These are phyloP conservation scores for Montipora efflorescens DNA, from an alignment of 64 coral and sea anemone species.

Conservation along the genomic window DNA sequence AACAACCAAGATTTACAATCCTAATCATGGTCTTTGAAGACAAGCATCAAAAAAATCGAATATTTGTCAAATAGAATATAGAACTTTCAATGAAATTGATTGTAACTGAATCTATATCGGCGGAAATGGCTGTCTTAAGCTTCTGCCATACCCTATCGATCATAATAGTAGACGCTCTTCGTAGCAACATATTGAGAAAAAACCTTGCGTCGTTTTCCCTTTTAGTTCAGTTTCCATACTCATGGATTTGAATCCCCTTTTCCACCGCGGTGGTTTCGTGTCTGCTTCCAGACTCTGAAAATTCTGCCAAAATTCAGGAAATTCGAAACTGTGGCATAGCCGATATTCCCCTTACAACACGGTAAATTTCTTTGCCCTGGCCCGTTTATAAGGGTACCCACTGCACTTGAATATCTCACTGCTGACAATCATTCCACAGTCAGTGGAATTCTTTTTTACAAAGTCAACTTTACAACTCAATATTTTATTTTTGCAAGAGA, in stretches of 20 bases:
- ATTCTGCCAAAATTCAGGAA: not conserved
- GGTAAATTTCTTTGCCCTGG: not conserved
- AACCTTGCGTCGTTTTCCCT: not conserved
- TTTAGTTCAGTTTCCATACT: not conserved
- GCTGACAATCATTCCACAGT: constrained; percentile 3
- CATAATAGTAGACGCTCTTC: not conserved
- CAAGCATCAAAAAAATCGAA: not conserved
- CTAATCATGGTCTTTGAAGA: no score
- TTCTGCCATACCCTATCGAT: not conserved
- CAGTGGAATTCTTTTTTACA: not conserved
- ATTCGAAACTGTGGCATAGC: constrained; percentile 11
- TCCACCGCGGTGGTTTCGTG: not conserved
- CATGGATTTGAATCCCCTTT: not conserved
- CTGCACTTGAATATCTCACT: not conserved
- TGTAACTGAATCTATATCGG: constrained; percentile 29
- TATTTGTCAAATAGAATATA: not conserved
- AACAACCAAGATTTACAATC: no score
- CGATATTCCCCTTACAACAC: not conserved
- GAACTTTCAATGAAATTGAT: not conserved
- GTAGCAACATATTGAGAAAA: not conserved
- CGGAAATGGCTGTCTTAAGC: constrained; percentile 36
- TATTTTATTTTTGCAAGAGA: not conserved
- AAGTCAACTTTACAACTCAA: not conserved
- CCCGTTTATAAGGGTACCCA: not conserved
- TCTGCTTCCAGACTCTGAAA: not conserved